Conservation (phyloP, 2,797 vertebrate species). For the Sebastes itinus region DNA sequence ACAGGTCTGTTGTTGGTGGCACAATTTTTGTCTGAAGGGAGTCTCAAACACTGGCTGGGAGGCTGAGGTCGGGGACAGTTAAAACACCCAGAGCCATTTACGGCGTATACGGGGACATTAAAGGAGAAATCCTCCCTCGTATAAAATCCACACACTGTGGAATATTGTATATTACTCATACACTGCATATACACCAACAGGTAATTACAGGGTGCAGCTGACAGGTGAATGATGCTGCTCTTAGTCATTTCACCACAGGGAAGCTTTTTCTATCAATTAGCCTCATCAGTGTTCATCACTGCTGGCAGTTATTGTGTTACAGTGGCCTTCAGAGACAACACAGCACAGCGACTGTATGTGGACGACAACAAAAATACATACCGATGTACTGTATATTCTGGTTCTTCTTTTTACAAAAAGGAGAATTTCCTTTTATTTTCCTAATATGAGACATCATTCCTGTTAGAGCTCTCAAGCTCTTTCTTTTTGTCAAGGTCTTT, state of each 20-base stretch:
- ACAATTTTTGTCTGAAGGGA: constrained; percentile 24
- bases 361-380: not conserved
- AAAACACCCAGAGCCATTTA: constrained; percentile 41
- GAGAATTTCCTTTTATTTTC: not conserved
- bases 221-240: constrained; percentile 17
- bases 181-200: not conserved
- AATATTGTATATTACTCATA: not conserved
- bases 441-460: not conserved
- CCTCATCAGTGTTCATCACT: constrained; percentile 44
- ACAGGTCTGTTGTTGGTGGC: constrained; percentile 10
- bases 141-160: constrained; percentile 4
- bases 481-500: not conserved
- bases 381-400: not conserved
- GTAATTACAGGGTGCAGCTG: constrained; percentile 35
- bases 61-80: constrained; percentile 8
- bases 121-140: constrained; percentile 6
- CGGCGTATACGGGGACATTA: constrained; percentile 23
- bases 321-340: constrained; percentile 25
- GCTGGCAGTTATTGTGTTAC: constrained; percentile 26
- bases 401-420: not conserved
- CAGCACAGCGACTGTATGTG: not conserved
- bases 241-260: constrained; percentile 35
- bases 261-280: constrained; percentile 38
- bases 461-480: not conserved
- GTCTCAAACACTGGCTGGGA: constrained; percentile 14